A percentile compares a stretch with the other conserved stretches of the same genome.
Conservation (phyloP, 2,888 invertebrate species). For the Tolmerus cingulatus region DNA sequence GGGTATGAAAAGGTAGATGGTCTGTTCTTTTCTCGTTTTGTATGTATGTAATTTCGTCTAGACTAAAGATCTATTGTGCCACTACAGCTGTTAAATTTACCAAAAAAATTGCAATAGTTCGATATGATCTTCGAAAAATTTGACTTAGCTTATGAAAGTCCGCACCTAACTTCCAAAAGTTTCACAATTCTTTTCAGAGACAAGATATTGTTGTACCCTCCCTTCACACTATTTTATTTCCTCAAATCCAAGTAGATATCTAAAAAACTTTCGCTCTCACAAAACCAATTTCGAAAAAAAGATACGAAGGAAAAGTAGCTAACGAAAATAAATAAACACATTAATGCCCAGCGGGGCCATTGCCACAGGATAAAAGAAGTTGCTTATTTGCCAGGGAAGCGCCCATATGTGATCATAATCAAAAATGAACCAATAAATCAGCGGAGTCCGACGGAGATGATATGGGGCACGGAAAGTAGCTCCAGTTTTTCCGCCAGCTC, state of each 20-base stretch:
- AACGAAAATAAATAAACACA: not conserved
- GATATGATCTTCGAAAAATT: not conserved
- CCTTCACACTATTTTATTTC: not conserved
- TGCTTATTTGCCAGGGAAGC: not conserved
- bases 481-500: not conserved
- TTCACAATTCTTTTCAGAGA: not conserved
- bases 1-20: too few relatives aligned
- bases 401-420: conserved; percentile 45
- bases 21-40: too few relatives aligned
- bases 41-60: not conserved
- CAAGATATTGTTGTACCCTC: not conserved
- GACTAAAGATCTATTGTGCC: not conserved
- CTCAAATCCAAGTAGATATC: not conserved
- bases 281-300: not conserved
- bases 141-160: not conserved
- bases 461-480: conserved; percentile 14
- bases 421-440: conserved; percentile 45
- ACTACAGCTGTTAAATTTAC: not conserved
- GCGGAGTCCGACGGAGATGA: conserved; percentile 40
- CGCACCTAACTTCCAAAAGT: not conserved
- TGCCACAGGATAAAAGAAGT: not conserved
- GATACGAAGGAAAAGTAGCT: not conserved
- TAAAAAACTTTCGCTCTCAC: not conserved
- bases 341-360: not conserved
- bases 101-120: not conserved